phyloP scores from a whole-genome alignment of 2,113 vertebrate genomes.

The Capreolus pygargus region DNA sequence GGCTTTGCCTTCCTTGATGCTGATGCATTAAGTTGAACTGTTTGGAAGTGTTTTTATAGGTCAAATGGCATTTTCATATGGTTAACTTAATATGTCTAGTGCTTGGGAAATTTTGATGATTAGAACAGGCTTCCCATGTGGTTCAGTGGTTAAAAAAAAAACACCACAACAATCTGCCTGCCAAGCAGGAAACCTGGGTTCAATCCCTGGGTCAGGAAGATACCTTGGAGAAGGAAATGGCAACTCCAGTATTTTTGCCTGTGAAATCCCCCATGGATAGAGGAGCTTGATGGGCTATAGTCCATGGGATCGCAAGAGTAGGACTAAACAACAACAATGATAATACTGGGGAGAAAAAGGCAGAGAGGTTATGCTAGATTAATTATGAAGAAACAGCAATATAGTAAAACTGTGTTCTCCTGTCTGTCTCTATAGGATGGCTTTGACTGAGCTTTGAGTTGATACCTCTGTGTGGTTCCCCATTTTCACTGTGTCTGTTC shows the following conservation, averaged over 20 bases:
- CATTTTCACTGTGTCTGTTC: not conserved
- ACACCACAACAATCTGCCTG: not conserved
- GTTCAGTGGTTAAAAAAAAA: not conserved
- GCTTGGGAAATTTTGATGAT: not conserved
- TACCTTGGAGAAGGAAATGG: not conserved
- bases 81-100: not conserved
- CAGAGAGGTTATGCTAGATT: not conserved
- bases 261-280: not conserved
- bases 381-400: not conserved
- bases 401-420: not conserved
- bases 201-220: not conserved
- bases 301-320: not conserved
- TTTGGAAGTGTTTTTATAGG: not conserved
- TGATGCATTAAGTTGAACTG: not conserved
- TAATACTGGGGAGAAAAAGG: not conserved
- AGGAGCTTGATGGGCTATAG: not conserved
- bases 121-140: not conserved
- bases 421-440: fast-evolving
- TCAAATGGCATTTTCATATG: not conserved
- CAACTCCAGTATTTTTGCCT: not conserved
- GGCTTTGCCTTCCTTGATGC: not conserved
- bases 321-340: not conserved
- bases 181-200: not conserved
- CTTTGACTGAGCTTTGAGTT: not conserved
- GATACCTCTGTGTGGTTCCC: fast-evolving